Conservation (phyloP, 2,797 vertebrate genomes). For the Heterohyrax brucei region DNA sequence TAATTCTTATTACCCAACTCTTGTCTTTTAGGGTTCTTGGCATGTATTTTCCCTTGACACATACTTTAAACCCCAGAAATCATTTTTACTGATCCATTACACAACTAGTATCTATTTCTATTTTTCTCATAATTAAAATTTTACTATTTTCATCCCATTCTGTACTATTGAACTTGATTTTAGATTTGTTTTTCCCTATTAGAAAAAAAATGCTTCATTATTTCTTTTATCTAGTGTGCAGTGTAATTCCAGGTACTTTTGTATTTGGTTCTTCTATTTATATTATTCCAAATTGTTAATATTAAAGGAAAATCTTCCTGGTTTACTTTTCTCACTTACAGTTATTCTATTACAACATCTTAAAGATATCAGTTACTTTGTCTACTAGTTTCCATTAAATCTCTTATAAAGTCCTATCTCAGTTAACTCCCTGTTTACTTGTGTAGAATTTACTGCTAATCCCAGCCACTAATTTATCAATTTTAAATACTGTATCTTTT, state of each 20-base stretch:
- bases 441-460: conserved; percentile 10
- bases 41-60: background rate
- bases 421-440: conserved; percentile 10
- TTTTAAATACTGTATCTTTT: conserved; percentile 7
- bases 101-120: background rate
- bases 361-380: background rate
- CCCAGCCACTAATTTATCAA: background rate
- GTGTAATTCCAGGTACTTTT: background rate
- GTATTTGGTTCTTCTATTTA: background rate
- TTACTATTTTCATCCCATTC: background rate
- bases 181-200: background rate
- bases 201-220: background rate
- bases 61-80: background rate
- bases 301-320: background rate
- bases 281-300: background rate
- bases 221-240: background rate
- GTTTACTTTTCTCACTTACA: background rate
- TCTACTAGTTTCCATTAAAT: background rate
- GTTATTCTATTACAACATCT: background rate
- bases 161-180: background rate
- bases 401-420: background rate
- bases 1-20: background rate
- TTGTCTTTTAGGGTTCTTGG: background rate
- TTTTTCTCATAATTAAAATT: conserved; percentile 37
- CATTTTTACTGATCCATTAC: background rate